These are phyloP conservation scores for Drosophila merina DNA, from an alignment of 2,888 invertebrate genomes.

Conservation along the genomic window DNA sequence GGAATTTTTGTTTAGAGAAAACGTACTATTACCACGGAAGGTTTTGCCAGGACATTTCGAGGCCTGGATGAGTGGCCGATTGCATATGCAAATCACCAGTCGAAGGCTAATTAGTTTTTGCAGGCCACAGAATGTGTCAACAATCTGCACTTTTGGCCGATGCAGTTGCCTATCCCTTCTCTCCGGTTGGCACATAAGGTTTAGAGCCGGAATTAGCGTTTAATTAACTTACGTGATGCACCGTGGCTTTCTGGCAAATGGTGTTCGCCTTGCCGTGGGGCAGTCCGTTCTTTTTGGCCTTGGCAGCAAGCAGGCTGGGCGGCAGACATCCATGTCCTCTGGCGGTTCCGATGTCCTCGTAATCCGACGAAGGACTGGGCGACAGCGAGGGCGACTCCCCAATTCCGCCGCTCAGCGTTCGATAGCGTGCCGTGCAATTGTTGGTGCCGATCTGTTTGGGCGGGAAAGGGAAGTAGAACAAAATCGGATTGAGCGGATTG, in stretches of 20 bases:
- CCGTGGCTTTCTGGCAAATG: conserved; percentile 87
- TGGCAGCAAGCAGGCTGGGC: conserved; percentile 76
- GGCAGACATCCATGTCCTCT: conserved; percentile 76
- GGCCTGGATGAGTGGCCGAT: conserved; percentile 38
- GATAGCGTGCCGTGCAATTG: conserved; percentile 84
- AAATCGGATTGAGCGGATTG: conserved; percentile 24
- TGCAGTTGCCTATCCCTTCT: conserved; percentile 19
- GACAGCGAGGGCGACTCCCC: conserved; percentile 85
- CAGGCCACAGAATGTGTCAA: conserved; percentile 48
- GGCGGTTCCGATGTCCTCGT: conserved; percentile 88
- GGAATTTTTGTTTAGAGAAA: conserved; percentile 78
- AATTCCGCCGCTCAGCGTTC: conserved; percentile 86
- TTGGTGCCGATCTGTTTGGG: conserved; percentile 83
- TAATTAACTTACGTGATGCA: conserved; percentile 87
- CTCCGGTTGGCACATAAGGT: background rate
- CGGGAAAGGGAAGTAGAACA: conserved; percentile 9
- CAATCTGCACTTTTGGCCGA: conserved; percentile 30
- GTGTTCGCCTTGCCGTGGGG: conserved; percentile 83
- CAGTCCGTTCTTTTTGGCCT: conserved; percentile 83
- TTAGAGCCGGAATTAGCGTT: conserved; percentile 38
- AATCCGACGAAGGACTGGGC: conserved; percentile 88
- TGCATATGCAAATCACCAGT: conserved; percentile 57
- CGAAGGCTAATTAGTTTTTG: conserved; percentile 72
- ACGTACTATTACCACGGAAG: conserved; percentile 47
- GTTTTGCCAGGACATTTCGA: conserved; percentile 29